Evolutionary conservation across 2,888 invertebrate species (phyloP), one percentile per base, ranked within the genome.

Genomic region (Lasioglossum leucozonium): DNA sequence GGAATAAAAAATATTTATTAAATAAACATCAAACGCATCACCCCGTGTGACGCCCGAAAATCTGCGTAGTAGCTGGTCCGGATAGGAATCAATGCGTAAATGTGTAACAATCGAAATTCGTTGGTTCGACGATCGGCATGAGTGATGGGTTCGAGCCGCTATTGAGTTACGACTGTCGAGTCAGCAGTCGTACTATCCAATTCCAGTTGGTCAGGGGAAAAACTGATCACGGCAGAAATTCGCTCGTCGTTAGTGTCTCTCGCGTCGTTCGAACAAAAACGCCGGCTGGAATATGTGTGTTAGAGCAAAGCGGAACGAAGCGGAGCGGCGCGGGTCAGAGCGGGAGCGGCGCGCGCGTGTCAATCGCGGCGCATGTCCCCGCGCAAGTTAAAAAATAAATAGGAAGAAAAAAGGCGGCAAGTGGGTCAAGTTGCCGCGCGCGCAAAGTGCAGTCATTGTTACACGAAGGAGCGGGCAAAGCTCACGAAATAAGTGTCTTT

Each of bases 381-480:
- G 42, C 51, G 26, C 72, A 42, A 58, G 79, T 83, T 73, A 69
- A 76, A 85, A 82, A 82, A 75, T 84, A 82, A 88, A 88, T 77
- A 85, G 79, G 65, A 69, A 82, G 77, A 71, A 82, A 84, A 82
- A 62, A 72, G 72, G 72, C 79, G 81, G 82, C 74, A 89, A 83
- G 85, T 87, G 83, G 82, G 85, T 85, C 85, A 84, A 88, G 85
- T 87, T 79, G 84, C 42, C 77, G 74, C 67, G 71, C 74, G 44
- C 75, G 73, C 82, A 87, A 82, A 88, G 88, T 83, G 87, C 84
- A 84, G 85, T 84, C 88, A 90, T 90, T 88, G 87, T 88, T 90
- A 81, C 84, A 89, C 69, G 82, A 82, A 84, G 78, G 78, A 81
- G 72, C 81, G 84, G 76, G 87, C 76, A 88, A 84, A 83, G 88